A percentile compares a stretch with the other conserved stretches of the same genome.
These are phyloP conservation scores for Venustaconcha ellipsiformis DNA, from an alignment of 1,140 invertebrate species.

Conservation along the genomic window DNA sequence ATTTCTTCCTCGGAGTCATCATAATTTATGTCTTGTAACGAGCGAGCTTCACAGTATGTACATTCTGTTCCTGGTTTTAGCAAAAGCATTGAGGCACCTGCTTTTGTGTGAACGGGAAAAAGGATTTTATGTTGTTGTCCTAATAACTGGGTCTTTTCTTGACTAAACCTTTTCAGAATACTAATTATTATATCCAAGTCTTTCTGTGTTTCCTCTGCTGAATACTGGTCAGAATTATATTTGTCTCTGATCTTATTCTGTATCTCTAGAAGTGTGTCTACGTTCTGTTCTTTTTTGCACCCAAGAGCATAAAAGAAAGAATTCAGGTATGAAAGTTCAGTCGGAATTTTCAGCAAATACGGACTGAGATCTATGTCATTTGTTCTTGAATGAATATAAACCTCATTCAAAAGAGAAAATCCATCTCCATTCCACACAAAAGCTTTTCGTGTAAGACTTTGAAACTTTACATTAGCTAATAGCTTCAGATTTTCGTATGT, in stretches of 20 bases:
- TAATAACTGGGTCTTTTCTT: background rate
- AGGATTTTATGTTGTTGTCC: background rate
- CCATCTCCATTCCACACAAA: conserved; percentile 16
- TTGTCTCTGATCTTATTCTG: background rate
- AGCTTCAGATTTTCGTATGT: no score
- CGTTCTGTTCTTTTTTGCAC: conserved; percentile 7
- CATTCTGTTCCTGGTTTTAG: background rate
- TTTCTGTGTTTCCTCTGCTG: background rate
- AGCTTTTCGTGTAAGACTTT: no score
- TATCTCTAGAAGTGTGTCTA: conserved; percentile 5
- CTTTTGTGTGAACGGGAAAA: background rate
- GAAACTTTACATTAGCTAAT: no score
- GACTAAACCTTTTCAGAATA: background rate
- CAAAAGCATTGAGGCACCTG: conserved; percentile 1
- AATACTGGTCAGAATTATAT: background rate
- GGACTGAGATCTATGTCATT: conserved; percentile 9
- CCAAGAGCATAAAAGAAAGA: conserved; percentile 2
- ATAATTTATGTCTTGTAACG: background rate
- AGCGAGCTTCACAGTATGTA: conserved; percentile 2
- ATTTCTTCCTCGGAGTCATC: conserved; percentile 11
- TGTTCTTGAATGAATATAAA: background rate
- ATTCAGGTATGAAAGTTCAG: background rate
- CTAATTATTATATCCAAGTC: background rate
- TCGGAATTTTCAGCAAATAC: conserved; percentile 4
- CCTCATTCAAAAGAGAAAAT: conserved; percentile 3